phyloP scores from a whole-genome alignment of 2,888 invertebrate genomes.

The Corbicula japonica region DNA sequence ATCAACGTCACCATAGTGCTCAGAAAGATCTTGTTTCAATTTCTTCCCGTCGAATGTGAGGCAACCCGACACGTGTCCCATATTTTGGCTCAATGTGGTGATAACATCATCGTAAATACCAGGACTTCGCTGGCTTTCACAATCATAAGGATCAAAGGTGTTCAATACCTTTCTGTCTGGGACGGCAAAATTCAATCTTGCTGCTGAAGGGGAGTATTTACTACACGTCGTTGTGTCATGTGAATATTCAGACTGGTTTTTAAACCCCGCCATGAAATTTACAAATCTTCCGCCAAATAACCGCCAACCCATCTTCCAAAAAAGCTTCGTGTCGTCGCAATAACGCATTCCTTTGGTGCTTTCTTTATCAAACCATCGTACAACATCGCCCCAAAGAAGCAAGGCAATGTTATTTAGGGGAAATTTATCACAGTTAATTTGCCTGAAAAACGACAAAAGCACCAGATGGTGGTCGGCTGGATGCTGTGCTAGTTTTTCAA shows the following conservation, averaged over 20 bases:
- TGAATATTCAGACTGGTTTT: slow-evolving; percentile 1
- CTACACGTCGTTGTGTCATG: neutral
- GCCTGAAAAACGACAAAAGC: too few species aligned
- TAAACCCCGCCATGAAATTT: slow-evolving; percentile 29
- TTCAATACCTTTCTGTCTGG: neutral
- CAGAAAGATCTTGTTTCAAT: slow-evolving; percentile 53
- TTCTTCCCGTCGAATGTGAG: slow-evolving; percentile 59
- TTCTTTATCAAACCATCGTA: slow-evolving; percentile 20
- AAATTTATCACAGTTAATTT: too few species aligned
- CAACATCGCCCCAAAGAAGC: slow-evolving; percentile 16
- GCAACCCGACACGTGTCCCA: slow-evolving; percentile 38
- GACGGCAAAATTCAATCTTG: slow-evolving; percentile 14
- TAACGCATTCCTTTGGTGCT: slow-evolving; percentile 14
- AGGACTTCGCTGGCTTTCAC: neutral
- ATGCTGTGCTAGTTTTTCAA: too few species aligned
- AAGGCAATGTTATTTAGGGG: too few species aligned
- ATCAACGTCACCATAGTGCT: slow-evolving; percentile 43
- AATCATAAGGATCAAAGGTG: neutral
- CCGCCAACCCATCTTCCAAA: slow-evolving; percentile 26
- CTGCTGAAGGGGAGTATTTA: neutral
- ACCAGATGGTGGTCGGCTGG: too few species aligned
- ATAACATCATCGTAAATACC: neutral
- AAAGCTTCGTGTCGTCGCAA: slow-evolving; percentile 15
- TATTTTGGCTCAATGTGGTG: neutral
- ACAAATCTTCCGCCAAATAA: slow-evolving; percentile 19